These are phyloP conservation scores for Apodemus agrarius DNA, from an alignment of 2,797 vertebrate genomes.

Conservation along the genomic window DNA sequence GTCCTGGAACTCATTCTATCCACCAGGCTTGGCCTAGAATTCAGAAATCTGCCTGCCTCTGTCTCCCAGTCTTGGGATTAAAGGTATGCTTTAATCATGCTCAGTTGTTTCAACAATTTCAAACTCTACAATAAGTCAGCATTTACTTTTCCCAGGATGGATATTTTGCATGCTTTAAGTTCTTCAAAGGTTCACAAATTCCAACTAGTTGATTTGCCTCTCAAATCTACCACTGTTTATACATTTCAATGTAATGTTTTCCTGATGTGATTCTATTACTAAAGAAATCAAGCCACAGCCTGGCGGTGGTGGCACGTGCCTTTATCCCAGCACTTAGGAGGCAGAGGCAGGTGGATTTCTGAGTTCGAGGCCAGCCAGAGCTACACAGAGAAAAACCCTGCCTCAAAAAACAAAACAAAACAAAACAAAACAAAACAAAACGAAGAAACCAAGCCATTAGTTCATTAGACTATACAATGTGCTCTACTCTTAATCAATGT, in stretches of 20 bases:
- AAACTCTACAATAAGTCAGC: neutral
- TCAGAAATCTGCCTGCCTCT: neutral
- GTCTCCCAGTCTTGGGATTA: neutral
- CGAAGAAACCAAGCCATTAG: neutral
- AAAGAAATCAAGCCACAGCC: neutral
- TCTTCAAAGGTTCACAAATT: conserved; percentile 21
- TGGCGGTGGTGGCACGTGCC: too few species aligned
- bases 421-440: too few species aligned
- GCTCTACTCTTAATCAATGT: neutral
- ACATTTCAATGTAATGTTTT: neutral
- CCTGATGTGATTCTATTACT: neutral
- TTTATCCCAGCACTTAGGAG: too few species aligned
- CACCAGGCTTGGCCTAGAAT: neutral
- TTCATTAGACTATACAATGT: neutral
- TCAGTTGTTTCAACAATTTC: neutral
- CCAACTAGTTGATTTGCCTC: neutral
- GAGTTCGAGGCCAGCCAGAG: too few species aligned
- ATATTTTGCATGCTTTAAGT: neutral
- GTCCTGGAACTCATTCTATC: neutral
- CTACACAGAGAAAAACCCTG: too few species aligned
- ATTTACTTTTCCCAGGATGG: neutral
- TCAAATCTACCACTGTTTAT: neutral
- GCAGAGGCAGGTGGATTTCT: too few species aligned
- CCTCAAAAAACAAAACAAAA: too few species aligned
- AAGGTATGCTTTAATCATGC: neutral